Evolutionary conservation across 2,113 vertebrate species (phyloP).

Genomic region (Dendropsophus ebraccatus): DNA sequence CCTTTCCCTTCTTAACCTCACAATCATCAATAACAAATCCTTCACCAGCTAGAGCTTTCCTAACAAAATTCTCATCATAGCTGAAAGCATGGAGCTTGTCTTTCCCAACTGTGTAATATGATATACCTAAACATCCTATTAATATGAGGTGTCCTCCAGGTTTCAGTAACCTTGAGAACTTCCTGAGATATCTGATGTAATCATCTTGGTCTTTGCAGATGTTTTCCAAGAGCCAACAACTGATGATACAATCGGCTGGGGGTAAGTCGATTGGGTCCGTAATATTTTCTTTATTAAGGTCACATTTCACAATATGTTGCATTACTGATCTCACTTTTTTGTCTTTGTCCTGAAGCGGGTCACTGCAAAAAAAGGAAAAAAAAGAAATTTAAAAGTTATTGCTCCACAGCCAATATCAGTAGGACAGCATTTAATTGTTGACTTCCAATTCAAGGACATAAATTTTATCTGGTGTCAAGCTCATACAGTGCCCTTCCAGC

Average conservation of each 20-base stretch:
- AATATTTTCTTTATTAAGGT: background rate
- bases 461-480: too few relatives aligned
- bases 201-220: too few relatives aligned
- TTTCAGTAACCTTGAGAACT: too few relatives aligned
- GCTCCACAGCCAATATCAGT: background rate
- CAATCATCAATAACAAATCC: background rate
- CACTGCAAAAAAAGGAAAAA: background rate
- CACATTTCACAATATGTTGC: background rate
- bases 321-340: background rate
- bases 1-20: background rate
- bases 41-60: background rate
- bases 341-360: background rate
- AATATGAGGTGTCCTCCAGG: too few relatives aligned
- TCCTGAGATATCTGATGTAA: too few relatives aligned
- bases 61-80: background rate
- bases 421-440: background rate
- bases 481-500: too few relatives aligned
- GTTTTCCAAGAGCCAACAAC: background rate
- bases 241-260: background rate
- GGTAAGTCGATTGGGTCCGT: background rate
- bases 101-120: too few relatives aligned
- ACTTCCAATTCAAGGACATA: background rate
- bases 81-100: too few relatives aligned
- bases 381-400: background rate
- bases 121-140: too few relatives aligned